Base-by-base conservation (phyloP, 2,113 vertebrate species). In the Pygathrix nemaeus region DNA sequence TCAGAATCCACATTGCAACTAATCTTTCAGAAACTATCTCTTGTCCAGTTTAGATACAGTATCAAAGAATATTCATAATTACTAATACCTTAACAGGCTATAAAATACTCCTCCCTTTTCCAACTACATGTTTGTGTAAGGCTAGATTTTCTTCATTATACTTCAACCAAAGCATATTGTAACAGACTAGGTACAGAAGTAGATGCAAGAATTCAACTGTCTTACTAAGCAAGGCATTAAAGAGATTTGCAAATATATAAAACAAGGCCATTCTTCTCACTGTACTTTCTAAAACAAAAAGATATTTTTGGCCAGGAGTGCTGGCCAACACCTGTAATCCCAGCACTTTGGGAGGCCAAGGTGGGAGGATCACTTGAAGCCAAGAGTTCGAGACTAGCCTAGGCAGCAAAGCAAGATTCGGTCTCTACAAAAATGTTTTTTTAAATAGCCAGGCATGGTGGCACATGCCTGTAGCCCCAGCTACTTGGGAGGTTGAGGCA, bases 61-160 rank as follows among this genome's bases (percentile, higher is more conserved):
- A 87, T 64, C 64, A 68, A 93, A 96, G 20, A 91, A 32, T 52
- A 79, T 10, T 40, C 55, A 79, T 38, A 85, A 76, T 94, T 89
- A 64, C 30, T 64, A 64, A 32, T 32, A 95, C 40, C 64, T 85
- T 89, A 88, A 88, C 21, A 95, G 48, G 40, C n/a, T 85, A 92
- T 92, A 85, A 95, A 94, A 80, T 75, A 83, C 16, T 68, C 48
- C 35, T 93, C 21, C 30, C 30, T 95, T 88, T 95, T 88, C 38
- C 21, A 92, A 52, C 18, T 85, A 84, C 6, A 0, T 40, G 87
- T 88, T 25, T 92, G 64, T 52, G 14, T 64, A 73, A 78, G 27
- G 40, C 8, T 48, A 85, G 61, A 80, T 73, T 48, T 95, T 80
- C 80, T 84, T 80, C n/a, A 61, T 16, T 9, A 79, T 59, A 50